Conservation (phyloP, 2,797 vertebrate genomes). For the Selene dorsalis region DNA sequence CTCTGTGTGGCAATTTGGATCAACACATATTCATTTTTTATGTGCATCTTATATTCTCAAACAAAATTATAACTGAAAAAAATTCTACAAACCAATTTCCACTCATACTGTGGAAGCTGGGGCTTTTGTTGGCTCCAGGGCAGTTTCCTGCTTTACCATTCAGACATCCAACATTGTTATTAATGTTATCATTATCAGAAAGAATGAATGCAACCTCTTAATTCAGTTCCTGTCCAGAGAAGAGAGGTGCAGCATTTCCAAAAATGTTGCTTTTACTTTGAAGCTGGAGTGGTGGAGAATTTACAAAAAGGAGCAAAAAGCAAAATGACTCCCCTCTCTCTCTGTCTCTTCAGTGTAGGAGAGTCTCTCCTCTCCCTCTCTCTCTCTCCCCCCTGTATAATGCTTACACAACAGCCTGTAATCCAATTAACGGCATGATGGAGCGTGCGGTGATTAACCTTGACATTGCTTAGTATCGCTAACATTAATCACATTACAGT, state of each 20-base stretch:
- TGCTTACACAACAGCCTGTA: conserved; percentile 38
- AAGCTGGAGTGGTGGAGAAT: conserved; percentile 22
- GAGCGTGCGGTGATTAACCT: conserved; percentile 53
- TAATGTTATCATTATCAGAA: background rate
- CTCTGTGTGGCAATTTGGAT: no score
- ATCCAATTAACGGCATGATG: conserved; percentile 46
- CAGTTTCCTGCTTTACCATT: background rate
- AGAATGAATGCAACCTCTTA: background rate
- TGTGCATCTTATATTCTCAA: background rate
- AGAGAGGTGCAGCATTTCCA: conserved; percentile 39
- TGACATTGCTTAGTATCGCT: conserved; percentile 47
- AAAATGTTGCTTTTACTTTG: conserved; percentile 50
- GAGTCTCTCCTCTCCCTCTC: background rate
- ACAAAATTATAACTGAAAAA: background rate
- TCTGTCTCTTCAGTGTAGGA: background rate
- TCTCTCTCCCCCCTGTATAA: conserved; percentile 2
- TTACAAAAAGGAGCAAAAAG: no score
- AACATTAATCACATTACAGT: conserved; percentile 58
- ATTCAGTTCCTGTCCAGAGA: background rate
- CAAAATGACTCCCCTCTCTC: background rate
- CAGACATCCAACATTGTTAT: background rate
- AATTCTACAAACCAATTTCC: background rate
- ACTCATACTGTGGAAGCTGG: background rate
- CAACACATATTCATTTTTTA: background rate
- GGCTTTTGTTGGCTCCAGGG: no score